Conservation (phyloP, 2,888 invertebrate genomes). For the Tetropium fuscum region DNA sequence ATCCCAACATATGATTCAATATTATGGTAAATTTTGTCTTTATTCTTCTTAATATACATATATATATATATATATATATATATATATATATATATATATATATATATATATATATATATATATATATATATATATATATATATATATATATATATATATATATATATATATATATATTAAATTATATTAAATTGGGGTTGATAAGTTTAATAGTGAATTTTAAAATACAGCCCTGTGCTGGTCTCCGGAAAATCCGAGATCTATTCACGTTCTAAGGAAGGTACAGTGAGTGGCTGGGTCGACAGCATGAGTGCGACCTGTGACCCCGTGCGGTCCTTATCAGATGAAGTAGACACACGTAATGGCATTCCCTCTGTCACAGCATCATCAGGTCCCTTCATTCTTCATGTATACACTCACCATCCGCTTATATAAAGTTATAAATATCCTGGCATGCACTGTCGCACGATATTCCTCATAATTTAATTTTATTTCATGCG, state of each 20-base stretch:
- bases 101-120: too few relatives aligned
- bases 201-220: too few relatives aligned
- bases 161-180: too few relatives aligned
- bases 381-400: constrained; percentile 47
- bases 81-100: too few relatives aligned
- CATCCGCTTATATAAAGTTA: constrained; percentile 37
- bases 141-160: too few relatives aligned
- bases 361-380: constrained; percentile 62
- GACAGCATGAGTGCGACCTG: constrained; percentile 60
- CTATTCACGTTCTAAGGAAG: constrained; percentile 34
- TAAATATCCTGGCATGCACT: constrained; percentile 46
- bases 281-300: constrained; percentile 52
- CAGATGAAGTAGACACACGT: constrained; percentile 63
- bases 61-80: too few relatives aligned
- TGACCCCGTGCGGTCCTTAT: constrained; percentile 61
- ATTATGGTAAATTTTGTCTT: too few relatives aligned
- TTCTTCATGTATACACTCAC: constrained; percentile 43
- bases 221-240: constrained; percentile 1
- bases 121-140: too few relatives aligned
- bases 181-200: too few relatives aligned
- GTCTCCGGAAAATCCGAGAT: constrained; percentile 26
- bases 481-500: constrained; percentile 51
- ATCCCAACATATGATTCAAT: too few relatives aligned
- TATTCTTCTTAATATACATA: too few relatives aligned
- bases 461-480: constrained; percentile 46